These are phyloP conservation scores for Nymphalis c-album DNA, from an alignment of 2,888 invertebrate species.

Conservation along the genomic window DNA sequence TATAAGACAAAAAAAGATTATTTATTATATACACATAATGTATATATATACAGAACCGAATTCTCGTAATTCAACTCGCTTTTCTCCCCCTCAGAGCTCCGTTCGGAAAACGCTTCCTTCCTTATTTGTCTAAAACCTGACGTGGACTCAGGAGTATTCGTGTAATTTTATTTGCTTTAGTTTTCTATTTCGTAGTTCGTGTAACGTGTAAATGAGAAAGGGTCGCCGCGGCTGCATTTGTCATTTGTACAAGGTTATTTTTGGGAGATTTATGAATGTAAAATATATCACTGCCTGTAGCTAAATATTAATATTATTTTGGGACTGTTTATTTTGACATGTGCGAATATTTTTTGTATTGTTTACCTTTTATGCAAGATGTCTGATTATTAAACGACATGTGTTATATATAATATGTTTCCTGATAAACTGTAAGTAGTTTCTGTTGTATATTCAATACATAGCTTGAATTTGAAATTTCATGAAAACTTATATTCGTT, in stretches of 20 bases:
- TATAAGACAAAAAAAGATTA: no score
- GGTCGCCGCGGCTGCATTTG: slow-evolving; percentile 58
- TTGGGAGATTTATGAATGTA: slow-evolving; percentile 26
- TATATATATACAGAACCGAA: slow-evolving; percentile 21
- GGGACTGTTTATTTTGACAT: not conserved
- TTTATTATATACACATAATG: not conserved
- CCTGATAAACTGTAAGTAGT: no score
- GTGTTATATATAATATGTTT: no score
- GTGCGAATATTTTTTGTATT: not conserved
- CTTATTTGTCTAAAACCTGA: slow-evolving; percentile 73
- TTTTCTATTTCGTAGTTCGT: slow-evolving; percentile 62
- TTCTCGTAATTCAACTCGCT: slow-evolving; percentile 8
- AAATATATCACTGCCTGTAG: slow-evolving; percentile 17
- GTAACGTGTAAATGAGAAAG: slow-evolving; percentile 64
- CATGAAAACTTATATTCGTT: no score
- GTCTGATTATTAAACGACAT: no score
- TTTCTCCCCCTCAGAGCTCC: slow-evolving; percentile 29
- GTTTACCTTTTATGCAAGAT: no score
- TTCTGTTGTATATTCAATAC: no score
- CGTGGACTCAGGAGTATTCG: slow-evolving; percentile 55
- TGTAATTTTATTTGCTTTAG: slow-evolving; percentile 64
- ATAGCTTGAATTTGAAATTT: no score
- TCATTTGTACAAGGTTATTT: slow-evolving; percentile 41
- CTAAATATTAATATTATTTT: slow-evolving; percentile 9
- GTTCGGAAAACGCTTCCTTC: slow-evolving; percentile 62